phyloP scores from a whole-genome alignment of 2,113 vertebrate genomes.

The Holacanthus passer region DNA sequence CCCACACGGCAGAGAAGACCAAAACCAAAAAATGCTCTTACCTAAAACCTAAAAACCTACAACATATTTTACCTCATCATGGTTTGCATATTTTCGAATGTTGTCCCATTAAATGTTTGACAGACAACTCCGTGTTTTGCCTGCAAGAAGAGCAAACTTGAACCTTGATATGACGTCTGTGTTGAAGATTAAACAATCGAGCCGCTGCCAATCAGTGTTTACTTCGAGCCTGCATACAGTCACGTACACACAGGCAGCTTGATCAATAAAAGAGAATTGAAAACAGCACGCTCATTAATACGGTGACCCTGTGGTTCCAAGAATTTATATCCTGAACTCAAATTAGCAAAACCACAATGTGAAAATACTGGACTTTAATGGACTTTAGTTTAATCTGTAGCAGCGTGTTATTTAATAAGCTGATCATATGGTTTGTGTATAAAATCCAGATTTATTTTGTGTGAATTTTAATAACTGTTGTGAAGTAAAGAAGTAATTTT shows the following conservation, averaged over 20 bases:
- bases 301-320: background rate
- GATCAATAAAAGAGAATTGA: constrained; percentile 20
- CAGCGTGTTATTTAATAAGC: background rate
- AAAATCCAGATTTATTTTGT: too few relatives aligned
- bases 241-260: constrained; percentile 43
- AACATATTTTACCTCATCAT: background rate
- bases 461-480: too few relatives aligned
- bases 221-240: constrained; percentile 1
- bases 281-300: background rate
- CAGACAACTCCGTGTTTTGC: background rate
- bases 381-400: background rate
- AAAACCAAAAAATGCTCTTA: background rate
- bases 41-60: background rate
- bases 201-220: constrained; percentile 25
- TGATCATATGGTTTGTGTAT: too few relatives aligned
- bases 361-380: background rate
- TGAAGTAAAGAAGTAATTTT: background rate
- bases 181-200: constrained; percentile 43
- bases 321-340: background rate
- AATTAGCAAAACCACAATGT: background rate
- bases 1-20: background rate
- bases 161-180: background rate
- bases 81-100: background rate
- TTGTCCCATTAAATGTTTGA: background rate
- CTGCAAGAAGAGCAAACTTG: constrained; percentile 9